Base-by-base conservation (phyloP, 2,888 invertebrate genomes). In the Phasia obesa region DNA sequence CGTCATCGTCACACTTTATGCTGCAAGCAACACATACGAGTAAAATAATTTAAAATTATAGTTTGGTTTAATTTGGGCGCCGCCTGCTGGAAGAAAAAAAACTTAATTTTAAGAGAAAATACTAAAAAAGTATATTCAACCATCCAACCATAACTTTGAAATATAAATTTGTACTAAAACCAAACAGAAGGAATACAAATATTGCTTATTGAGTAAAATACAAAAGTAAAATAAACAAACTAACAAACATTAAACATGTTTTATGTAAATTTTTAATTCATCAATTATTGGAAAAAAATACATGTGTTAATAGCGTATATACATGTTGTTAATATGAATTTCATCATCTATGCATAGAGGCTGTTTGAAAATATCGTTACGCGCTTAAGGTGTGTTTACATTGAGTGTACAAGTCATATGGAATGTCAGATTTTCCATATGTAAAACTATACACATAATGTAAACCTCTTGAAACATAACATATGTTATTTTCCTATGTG, bases 231-330 rank as follows among this genome's bases (percentile, higher is more conserved):
- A 11, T 60, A 42, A 27, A 69, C 4, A 69, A 57, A 47, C 9
- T 6, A 23, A 65, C 9, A 53, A 67, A 15, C 17, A 27, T 59
- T 31, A 64, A 47, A 67, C 51, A 74, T 60, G 17, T 69, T 49
- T 51, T 67, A 76, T n/a, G 51, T 38, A 35, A 5, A 55, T 65
- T 55, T 71, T 55, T 23, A 44, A 60, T 60, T 62, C 51, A 31
- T 69, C 44, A 69, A 77, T 62, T 55, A 47, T 62, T 59, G 60
- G 59, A 35, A 67, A 65, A 57, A 62, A 62, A 65, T 62, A 77
- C 70, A 84, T 74, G 74, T 80, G 85, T 87, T 87, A 87, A 88
- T 88, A 83, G 86, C 88, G 85, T 87, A 87, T 87, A 86, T 87
- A 88, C 86, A 86, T 87, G 23, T 17, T 62, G 21, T 67, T 38